Percentiles rank a stretch among this genome's conserved stretches.
phyloP scores from a whole-genome alignment of 2,888 invertebrate genomes.

The Chalcosyrphus nemorum region DNA sequence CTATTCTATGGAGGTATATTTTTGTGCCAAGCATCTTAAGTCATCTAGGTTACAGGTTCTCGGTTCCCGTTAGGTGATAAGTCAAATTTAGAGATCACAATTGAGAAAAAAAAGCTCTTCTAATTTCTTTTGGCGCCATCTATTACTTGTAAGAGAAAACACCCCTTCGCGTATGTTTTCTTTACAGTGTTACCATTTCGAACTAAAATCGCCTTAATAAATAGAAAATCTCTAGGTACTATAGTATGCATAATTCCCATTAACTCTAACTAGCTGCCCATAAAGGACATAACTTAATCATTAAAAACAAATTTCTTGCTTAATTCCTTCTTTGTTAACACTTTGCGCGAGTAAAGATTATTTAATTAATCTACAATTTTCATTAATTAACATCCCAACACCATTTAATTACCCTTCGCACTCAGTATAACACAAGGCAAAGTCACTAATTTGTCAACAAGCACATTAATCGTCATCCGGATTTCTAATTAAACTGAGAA shows the following conservation, averaged over 20 bases:
- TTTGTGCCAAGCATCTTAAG: too few relatives aligned
- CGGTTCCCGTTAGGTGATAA: too few relatives aligned
- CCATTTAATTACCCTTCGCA: conserved; percentile 47
- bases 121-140: too few relatives aligned
- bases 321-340: not conserved
- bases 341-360: not conserved
- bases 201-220: too few relatives aligned
- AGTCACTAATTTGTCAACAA: conserved; percentile 68
- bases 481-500: conserved; percentile 67
- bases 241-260: not conserved
- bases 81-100: too few relatives aligned
- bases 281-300: conserved; percentile 12
- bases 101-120: too few relatives aligned
- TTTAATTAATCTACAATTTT: conserved; percentile 42
- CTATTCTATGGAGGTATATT: too few relatives aligned
- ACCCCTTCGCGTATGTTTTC: too few relatives aligned
- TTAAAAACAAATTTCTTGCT: conserved; percentile 22
- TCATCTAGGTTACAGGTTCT: too few relatives aligned
- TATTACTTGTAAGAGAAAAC: too few relatives aligned
- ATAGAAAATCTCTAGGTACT: too few relatives aligned
- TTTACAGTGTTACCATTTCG: too few relatives aligned
- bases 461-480: conserved; percentile 42
- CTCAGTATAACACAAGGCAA: conserved; percentile 37
- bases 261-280: not conserved
- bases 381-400: conserved; percentile 54